These are phyloP conservation scores for Dendropsophus ebraccatus DNA, from an alignment of 2,113 vertebrate genomes.

Conservation along the genomic window DNA sequence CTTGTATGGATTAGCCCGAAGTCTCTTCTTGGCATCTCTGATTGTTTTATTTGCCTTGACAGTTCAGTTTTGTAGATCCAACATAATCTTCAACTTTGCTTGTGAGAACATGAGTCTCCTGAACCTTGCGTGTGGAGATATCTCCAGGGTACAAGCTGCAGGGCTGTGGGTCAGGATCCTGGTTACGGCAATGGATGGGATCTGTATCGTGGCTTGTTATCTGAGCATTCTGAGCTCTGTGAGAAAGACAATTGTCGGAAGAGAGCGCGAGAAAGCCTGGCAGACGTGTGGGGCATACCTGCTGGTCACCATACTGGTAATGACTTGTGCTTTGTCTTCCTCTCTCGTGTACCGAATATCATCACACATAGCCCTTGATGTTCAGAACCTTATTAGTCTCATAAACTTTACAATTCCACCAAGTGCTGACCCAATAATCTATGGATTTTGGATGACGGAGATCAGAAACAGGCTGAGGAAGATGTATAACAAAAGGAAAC, in stretches of 20 bases:
- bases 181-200: background rate
- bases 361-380: background rate
- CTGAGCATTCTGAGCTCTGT: background rate
- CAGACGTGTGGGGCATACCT: constrained; percentile 56
- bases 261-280: background rate
- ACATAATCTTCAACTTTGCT: constrained; percentile 64
- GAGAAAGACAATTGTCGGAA: background rate
- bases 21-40: background rate
- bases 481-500: background rate
- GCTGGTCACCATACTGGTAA: constrained; percentile 75
- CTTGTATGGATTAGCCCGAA: background rate
- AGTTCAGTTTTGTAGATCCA: constrained; percentile 63
- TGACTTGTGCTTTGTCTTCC: constrained; percentile 74
- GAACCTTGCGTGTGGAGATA: constrained; percentile 67
- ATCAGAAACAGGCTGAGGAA: constrained; percentile 19
- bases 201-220: constrained; percentile 11
- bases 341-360: constrained; percentile 72
- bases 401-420: constrained; percentile 29
- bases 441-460: constrained; percentile 16
- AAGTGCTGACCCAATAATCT: constrained; percentile 41
- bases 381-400: constrained; percentile 9
- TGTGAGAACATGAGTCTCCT: constrained; percentile 70
- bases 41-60: constrained; percentile 42
- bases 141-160: constrained; percentile 47
- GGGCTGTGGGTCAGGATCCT: constrained; percentile 20